Conservation (phyloP, 1,140 invertebrate species). For the Lerema accius region DNA sequence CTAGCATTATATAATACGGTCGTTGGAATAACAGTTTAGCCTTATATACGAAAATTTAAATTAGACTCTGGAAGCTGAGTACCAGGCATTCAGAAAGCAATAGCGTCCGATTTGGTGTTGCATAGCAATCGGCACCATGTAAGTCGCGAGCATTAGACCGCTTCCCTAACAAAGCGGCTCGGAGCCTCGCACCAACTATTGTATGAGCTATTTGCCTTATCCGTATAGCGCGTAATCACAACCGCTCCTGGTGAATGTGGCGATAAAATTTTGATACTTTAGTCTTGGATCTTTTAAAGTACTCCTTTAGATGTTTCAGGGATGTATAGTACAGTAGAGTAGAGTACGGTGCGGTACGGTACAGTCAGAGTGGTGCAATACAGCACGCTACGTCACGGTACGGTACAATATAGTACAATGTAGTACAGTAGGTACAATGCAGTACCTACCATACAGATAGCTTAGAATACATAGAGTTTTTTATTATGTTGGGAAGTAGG, state of each 20-base stretch:
- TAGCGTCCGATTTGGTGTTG: slow-evolving; percentile 46
- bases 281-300: too few species aligned
- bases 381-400: too few species aligned
- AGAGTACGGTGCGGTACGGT: too few species aligned
- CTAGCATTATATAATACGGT: too few species aligned
- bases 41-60: slow-evolving; percentile 57
- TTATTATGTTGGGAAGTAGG: too few species aligned
- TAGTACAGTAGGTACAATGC: too few species aligned
- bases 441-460: too few species aligned
- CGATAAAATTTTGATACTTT: slow-evolving; percentile 55
- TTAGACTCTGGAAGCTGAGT: slow-evolving; percentile 43
- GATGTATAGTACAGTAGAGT: too few species aligned
- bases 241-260: slow-evolving; percentile 49
- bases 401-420: too few species aligned
- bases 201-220: slow-evolving; percentile 82
- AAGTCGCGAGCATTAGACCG: slow-evolving; percentile 68
- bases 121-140: slow-evolving; percentile 74
- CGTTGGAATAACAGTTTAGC: slow-evolving; percentile 51
- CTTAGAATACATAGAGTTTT: too few species aligned
- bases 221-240: slow-evolving; percentile 72
- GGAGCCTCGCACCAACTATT: slow-evolving; percentile 72
- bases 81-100: slow-evolving; percentile 46
- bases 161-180: slow-evolving; percentile 71
- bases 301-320: too few species aligned
- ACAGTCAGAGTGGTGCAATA: too few species aligned